Conservation (phyloP, 2,113 vertebrate genomes). For the Gnathonemus longibarbis region DNA sequence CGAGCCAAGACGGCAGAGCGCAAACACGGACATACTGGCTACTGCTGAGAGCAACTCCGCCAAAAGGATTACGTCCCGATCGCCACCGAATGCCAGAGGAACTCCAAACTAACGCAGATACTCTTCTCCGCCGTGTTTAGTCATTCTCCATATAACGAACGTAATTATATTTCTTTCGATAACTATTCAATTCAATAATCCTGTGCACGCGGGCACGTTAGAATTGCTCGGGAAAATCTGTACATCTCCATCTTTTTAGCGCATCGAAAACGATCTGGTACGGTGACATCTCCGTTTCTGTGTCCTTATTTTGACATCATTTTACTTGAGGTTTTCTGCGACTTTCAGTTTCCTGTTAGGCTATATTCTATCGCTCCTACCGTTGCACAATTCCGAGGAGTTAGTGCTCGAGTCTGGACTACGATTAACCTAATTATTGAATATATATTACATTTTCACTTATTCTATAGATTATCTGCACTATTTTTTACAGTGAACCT, state of each 20-base stretch:
- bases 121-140: background rate
- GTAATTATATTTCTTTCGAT: background rate
- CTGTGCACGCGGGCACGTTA: background rate
- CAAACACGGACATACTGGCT: constrained; percentile 22
- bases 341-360: background rate
- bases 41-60: constrained; percentile 32
- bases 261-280: background rate
- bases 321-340: background rate
- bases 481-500: background rate
- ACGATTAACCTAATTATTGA: background rate
- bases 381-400: background rate
- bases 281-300: background rate
- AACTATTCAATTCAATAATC: background rate
- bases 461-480: background rate
- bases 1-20: constrained; percentile 27
- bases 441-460: background rate
- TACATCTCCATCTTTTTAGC: background rate
- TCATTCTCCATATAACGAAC: background rate
- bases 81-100: constrained; percentile 1
- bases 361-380: background rate
- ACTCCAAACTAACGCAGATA: background rate
- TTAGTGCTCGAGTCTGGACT: background rate
- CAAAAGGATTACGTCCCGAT: constrained; percentile 25
- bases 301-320: constrained; percentile 8
- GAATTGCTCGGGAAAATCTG: background rate